phyloP scores from a whole-genome alignment of 2,797 vertebrate genomes.

The Agapornis canus region DNA sequence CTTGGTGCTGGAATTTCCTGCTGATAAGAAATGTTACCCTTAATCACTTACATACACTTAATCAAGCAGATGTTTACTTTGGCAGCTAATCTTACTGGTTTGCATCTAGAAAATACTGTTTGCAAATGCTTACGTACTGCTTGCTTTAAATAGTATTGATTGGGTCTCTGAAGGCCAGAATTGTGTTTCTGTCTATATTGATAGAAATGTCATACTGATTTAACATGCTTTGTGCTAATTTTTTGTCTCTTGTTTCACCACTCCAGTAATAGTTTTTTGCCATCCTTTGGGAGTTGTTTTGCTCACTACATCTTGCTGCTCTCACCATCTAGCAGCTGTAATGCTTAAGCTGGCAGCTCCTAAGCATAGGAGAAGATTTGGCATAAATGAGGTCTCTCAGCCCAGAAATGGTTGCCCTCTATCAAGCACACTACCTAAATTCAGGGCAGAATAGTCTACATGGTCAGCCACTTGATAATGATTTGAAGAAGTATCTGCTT shows the following conservation, averaged over 20 bases:
- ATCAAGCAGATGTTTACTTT: not conserved
- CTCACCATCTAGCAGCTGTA: not conserved
- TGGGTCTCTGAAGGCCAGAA: not conserved
- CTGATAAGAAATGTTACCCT: not conserved
- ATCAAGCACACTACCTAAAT: not conserved
- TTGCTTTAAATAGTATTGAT: not conserved
- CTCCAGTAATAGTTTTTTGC: rapidly evolving
- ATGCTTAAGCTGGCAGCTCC: not conserved
- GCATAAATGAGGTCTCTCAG: not conserved
- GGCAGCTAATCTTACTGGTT: not conserved
- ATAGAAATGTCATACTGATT: not conserved
- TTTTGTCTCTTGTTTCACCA: not conserved
- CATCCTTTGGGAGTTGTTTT: not conserved
- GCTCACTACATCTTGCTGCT: not conserved
- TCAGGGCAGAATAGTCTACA: not conserved
- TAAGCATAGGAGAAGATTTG: not conserved
- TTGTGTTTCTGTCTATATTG: not conserved
- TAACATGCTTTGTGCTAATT: not conserved
- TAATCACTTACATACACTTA: not conserved
- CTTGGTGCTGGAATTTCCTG: not conserved
- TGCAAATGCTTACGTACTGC: not conserved
- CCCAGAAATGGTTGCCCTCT: not conserved
- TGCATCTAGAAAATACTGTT: not conserved
- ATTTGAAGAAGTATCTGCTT: not conserved
- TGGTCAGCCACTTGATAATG: not conserved